phyloP scores from a whole-genome alignment of 1,140 invertebrate genomes.

The Drosophila sp. region DNA sequence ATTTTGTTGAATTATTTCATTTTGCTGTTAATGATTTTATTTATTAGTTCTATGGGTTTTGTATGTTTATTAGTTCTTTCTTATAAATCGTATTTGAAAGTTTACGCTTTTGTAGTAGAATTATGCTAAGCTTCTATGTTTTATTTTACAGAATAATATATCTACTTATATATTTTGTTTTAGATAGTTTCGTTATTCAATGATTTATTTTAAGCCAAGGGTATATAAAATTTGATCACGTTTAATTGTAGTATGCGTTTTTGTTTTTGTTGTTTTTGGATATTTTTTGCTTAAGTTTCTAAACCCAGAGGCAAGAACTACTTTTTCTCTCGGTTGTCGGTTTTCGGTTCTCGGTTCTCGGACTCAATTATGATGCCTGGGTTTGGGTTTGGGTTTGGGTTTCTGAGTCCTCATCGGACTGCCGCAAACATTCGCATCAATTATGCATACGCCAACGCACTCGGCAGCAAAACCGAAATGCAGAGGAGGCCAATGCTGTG shows the following conservation, averaged over 20 bases:
- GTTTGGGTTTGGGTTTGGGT: background rate
- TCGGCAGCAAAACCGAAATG: slow-evolving; percentile 34
- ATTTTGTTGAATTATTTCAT: too few relatives aligned
- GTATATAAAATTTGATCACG: background rate
- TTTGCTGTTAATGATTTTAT: too few relatives aligned
- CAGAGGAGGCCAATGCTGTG: slow-evolving; percentile 2
- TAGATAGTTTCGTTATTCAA: too few relatives aligned
- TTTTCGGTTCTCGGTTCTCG: slow-evolving; percentile 29
- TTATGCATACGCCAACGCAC: slow-evolving; percentile 79
- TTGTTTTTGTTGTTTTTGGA: slow-evolving; percentile 19
- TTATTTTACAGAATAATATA: too few relatives aligned
- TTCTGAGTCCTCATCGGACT: slow-evolving; percentile 50
- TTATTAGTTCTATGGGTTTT: too few relatives aligned
- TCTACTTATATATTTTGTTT: too few relatives aligned
- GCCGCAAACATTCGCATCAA: slow-evolving; percentile 81
- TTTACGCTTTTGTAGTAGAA: too few relatives aligned
- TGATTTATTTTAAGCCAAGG: background rate
- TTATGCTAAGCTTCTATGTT: too few relatives aligned
- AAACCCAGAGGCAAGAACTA: slow-evolving; percentile 19
- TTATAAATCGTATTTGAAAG: too few relatives aligned
- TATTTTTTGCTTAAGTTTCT: slow-evolving; percentile 18
- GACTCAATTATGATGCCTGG: slow-evolving; percentile 61
- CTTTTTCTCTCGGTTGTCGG: slow-evolving; percentile 33
- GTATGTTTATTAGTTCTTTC: too few relatives aligned
- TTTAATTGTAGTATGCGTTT: slow-evolving; percentile 45